Base-by-base conservation (phyloP, 2,888 invertebrate species). In the Pseudoips prasinana region DNA sequence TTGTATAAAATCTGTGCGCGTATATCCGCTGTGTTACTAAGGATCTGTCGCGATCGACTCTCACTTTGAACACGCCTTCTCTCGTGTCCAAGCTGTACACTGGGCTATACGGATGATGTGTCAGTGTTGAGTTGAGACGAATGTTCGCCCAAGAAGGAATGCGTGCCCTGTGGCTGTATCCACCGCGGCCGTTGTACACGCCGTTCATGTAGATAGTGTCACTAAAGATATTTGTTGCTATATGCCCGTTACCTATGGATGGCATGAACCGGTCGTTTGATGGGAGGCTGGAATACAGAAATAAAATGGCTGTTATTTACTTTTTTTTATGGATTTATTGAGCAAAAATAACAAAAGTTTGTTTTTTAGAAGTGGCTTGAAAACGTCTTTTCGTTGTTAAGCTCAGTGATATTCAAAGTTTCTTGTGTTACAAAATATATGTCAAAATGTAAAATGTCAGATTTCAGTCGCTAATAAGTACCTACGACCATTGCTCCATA, bases 131-230 rank as follows among this genome's bases (percentile, higher is more conserved):
- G 42, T 88, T 89, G 0, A 89, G 71, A 8, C 89, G 68, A 14
- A 91, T 75, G 52, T 91, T 91, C 1, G 89, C 81, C 89, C 90
- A 91, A 31, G 88, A 89, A n/a, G 91, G 92, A 18, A 92, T 90
- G 19, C 91, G 81, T 0, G 91, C 92, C 4, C 92, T 80, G 32
- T 88, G 90, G 44, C 91, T 91, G 23, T 88, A 76, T 0, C 92
- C 91, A 1, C 68, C 75, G 3, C 61, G 66, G 1, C 92, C 92
- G 61, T 90, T 92, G 68, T 91, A 92, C 0, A 92, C 53, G 0
- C 92, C 92, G 43, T 92, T 92, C 77, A 91, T 88, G 46, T 90
- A 91, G 1, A 92, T 89, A 0, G 91, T 85, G 47, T 91, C 89
- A 17, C 91, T 90, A 62, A 90, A 91, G 8, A 91, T 58, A 9